Evolutionary conservation across 2,888 invertebrate genomes (phyloP).

Genomic region (Clusia tigrina): DNA sequence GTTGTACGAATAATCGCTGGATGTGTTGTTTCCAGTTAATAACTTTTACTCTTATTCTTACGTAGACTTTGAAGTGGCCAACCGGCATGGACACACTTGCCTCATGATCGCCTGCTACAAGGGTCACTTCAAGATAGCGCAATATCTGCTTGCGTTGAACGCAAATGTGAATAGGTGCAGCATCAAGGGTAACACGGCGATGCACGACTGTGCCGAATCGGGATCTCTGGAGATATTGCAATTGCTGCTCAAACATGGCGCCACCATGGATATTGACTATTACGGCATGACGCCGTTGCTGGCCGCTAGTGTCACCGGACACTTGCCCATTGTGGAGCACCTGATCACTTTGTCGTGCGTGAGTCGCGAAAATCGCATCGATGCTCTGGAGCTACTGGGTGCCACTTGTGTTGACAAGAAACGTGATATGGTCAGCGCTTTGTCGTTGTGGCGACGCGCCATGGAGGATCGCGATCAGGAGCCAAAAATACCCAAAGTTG

Average conservation of each 20-base stretch:
- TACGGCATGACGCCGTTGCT: constrained; percentile 96
- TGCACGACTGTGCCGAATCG: constrained; percentile 97
- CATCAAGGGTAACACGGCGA: constrained; percentile 89
- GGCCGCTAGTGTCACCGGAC: constrained; percentile 92
- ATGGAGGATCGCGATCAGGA: constrained; percentile 82
- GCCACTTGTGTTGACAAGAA: constrained; percentile 97
- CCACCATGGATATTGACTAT: constrained; percentile 92
- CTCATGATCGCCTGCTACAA: constrained; percentile 98
- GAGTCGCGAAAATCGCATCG: constrained; percentile 80
- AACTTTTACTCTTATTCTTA: constrained; percentile 31
- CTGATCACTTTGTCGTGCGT: constrained; percentile 81
- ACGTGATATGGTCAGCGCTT: constrained; percentile 89
- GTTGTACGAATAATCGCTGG: no score
- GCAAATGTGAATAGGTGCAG: constrained; percentile 94
- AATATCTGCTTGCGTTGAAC: constrained; percentile 83
- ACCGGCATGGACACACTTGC: constrained; percentile 95
- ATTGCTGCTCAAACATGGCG: constrained; percentile 85
- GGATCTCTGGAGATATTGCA: constrained; percentile 93
- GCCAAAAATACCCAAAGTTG: constrained; percentile 77
- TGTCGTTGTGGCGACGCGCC: constrained; percentile 89
- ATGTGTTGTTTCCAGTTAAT: neutral
- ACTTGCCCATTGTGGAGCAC: constrained; percentile 92
- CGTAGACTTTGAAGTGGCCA: constrained; percentile 95
- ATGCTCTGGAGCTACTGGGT: constrained; percentile 89
- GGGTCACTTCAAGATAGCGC: constrained; percentile 89